Evolutionary conservation across 2,888 invertebrate genomes (phyloP), one percentile per base, ranked within the genome.

Genomic region (Tricholauxania praeusta): DNA sequence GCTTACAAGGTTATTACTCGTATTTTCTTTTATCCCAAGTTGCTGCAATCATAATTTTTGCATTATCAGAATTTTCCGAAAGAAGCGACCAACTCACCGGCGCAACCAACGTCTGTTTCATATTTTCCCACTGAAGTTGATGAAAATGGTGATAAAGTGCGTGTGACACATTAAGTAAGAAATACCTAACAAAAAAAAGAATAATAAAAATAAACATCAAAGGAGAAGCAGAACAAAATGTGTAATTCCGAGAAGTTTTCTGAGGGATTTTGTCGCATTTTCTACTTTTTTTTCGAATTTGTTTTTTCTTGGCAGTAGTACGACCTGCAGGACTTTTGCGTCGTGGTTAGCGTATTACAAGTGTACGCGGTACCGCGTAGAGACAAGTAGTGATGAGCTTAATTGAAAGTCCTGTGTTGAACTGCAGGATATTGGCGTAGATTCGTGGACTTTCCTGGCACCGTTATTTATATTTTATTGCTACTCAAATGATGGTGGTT

Each of bases 151-250:
- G 79, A 81, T 80, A 82, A 85, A 83, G 80, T 83, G 82, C 82
- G 83, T 82, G 83, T 84, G 85, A 84, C 83, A 84, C 84, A 85
- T 85, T 84, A 85, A 82, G 57, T 39, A 57, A 57, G 47, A 17
- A 28, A 28, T 28, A 28, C 28, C 28, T 28, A 57, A n/a, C n/a
- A 67, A n/a, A 52, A 28, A 15, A 80, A 77, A 77, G 75, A 75
- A 65, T 74, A 75, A 75, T 71, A 73, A 63, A 77, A 60, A 63
- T 48, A 71, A 67, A 62, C 81, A 81, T 81, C 81, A 83, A 82
- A 82, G 79, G 79, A 80, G 81, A 80, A 66, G 65, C 72, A 72
- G 60, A 73, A 64, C 71, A 52, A 74, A 77, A 78, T 80, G 81
- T 79, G 81, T 80, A 83, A 83, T 82, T 77, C 82, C 78, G 80